Conservation (phyloP, 2,113 vertebrate species). For the Mesitornis unicolor region DNA sequence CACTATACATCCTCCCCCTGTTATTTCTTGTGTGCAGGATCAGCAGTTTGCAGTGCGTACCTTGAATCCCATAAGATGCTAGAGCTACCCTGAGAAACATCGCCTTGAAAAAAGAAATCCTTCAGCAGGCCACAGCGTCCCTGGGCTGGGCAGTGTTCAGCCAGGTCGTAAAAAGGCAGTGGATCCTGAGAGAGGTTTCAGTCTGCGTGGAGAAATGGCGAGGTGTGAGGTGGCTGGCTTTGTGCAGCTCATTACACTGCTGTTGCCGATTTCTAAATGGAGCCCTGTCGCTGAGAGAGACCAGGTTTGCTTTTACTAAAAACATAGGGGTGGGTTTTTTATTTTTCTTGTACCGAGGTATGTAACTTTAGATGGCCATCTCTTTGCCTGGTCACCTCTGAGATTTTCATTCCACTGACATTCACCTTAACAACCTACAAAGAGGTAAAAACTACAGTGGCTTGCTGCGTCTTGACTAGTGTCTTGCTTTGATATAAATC, state of each 20-base stretch:
- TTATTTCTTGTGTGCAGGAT: background rate
- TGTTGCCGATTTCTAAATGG: background rate
- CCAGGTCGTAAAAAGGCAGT: background rate
- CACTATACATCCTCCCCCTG: background rate
- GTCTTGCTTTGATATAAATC: constrained; percentile 32
- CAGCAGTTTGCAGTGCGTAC: background rate
- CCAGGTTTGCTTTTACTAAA: constrained; percentile 35
- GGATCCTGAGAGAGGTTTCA: background rate
- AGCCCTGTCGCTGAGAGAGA: background rate
- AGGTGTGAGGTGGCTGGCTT: background rate
- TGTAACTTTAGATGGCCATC: constrained; percentile 15
- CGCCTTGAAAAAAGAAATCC: background rate
- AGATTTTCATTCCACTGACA: background rate
- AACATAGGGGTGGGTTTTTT: constrained; percentile 10
- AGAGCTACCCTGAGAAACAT: background rate
- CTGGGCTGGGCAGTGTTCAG: background rate
- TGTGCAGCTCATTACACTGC: background rate
- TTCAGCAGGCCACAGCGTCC: background rate
- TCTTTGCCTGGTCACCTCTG: constrained; percentile 20
- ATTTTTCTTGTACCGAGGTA: background rate
- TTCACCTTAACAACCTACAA: constrained; percentile 36
- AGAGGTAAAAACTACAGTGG: background rate
- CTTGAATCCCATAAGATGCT: accelerated
- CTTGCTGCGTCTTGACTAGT: background rate
- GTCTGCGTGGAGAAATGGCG: accelerated